These are phyloP conservation scores for Trachythela sp. DNA, from an alignment of 64 coral and sea anemone species.

Conservation along the genomic window DNA sequence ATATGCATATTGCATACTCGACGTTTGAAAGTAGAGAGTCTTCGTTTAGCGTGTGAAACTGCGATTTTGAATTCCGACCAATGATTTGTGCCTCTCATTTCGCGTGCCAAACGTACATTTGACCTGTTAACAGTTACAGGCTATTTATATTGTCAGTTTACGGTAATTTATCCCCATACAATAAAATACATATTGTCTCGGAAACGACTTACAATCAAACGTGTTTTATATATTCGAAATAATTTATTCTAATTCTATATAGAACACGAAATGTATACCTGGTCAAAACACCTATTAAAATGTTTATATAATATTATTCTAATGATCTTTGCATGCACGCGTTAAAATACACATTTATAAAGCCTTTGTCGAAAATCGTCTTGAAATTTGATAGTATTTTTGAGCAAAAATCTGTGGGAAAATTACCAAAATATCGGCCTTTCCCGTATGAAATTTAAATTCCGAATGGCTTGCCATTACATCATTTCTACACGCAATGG, in stretches of 20 bases:
- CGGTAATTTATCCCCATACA: not conserved
- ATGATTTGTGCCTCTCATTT: not conserved
- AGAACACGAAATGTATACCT: not conserved
- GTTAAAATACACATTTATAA: not conserved
- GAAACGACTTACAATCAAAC: not conserved
- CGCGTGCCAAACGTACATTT: not conserved
- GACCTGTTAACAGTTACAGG: not conserved
- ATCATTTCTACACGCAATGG: not conserved
- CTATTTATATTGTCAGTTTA: not conserved
- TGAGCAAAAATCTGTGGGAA: not conserved
- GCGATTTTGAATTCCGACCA: not conserved
- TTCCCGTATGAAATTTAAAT: not conserved
- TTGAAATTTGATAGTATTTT: not conserved
- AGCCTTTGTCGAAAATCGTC: not conserved
- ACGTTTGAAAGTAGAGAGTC: not conserved
- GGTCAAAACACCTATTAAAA: not conserved
- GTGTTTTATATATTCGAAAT: not conserved
- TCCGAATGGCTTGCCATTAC: not conserved
- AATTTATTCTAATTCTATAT: not conserved
- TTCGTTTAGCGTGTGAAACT: not conserved
- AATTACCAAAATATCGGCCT: not conserved
- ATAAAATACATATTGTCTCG: not conserved
- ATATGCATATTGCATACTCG: not conserved
- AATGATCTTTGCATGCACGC: not conserved
- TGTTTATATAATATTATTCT: not conserved